Percentiles rank a stretch among this genome's conserved stretches.
Conservation (phyloP, 1,140 invertebrate genomes). For the Musca domestica region DNA sequence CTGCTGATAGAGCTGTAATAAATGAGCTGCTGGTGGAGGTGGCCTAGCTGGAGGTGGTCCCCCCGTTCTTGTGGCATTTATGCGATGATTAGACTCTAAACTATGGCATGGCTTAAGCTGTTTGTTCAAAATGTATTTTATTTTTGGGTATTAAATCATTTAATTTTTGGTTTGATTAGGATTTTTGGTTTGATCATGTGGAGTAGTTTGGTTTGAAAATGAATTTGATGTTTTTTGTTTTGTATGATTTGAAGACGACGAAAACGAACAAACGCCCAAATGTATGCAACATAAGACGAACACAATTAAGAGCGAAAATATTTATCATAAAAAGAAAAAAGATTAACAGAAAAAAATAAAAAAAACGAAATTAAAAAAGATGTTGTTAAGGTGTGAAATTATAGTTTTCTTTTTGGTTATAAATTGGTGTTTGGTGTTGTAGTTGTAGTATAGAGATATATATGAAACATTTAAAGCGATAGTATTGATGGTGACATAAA, state of each 20-base stretch:
- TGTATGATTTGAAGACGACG: not conserved
- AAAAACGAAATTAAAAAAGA: too few species aligned
- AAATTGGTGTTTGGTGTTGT: too few species aligned
- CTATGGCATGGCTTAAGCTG: constrained; percentile 48
- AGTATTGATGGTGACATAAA: not conserved
- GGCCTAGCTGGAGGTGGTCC: constrained; percentile 39
- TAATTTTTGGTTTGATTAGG: not conserved
- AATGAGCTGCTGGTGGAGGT: constrained; percentile 34
- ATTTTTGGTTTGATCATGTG: constrained; percentile 7
- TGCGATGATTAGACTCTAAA: constrained; percentile 28
- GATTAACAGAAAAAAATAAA: too few species aligned
- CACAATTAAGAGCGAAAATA: constrained; percentile 13
- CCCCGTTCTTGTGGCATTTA: constrained; percentile 22
- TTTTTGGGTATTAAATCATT: not conserved
- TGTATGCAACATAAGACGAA: constrained; percentile 21
- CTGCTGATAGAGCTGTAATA: constrained; percentile 13
- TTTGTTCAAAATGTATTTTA: constrained; percentile 1
- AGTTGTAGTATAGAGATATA: not conserved
- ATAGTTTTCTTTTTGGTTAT: too few species aligned
- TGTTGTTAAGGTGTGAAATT: too few species aligned
- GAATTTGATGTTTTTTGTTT: constrained; percentile 15
- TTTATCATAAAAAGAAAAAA: constrained; percentile 1
- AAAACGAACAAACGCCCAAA: not conserved
- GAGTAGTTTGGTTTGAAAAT: constrained; percentile 1
- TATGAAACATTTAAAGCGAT: constrained; percentile 18